phyloP scores from a whole-genome alignment of 2,888 invertebrate species.

The Beris chalybata region DNA sequence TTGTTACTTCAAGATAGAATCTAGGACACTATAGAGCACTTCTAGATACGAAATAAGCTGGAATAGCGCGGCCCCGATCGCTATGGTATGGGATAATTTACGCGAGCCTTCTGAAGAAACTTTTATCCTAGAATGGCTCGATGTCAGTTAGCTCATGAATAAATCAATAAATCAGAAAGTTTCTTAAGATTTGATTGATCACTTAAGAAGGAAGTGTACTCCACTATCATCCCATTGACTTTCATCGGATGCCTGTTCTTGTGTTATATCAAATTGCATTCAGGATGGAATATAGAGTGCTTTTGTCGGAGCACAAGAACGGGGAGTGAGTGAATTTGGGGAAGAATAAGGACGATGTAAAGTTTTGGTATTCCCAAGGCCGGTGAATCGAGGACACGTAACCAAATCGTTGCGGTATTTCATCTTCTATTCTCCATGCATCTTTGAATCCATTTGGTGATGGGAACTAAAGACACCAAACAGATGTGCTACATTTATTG shows the following conservation, averaged over 20 bases:
- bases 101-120: not conserved
- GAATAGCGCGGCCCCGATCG: no score
- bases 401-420: constrained; percentile 18
- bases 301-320: no score
- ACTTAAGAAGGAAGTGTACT: constrained; percentile 29
- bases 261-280: constrained; percentile 23
- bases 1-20: no score
- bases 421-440: constrained; percentile 16
- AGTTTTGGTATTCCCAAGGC: not conserved
- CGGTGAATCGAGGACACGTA: constrained; percentile 17
- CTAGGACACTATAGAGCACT: no score
- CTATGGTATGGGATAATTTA: no score
- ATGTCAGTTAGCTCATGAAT: constrained; percentile 38
- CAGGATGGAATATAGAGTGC: constrained; percentile 1
- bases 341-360: no score
- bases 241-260: constrained; percentile 2
- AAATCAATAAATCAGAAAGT: constrained; percentile 37
- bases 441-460: constrained; percentile 13
- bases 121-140: constrained; percentile 10
- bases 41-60: no score
- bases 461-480: constrained; percentile 9
- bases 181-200: constrained; percentile 38
- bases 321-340: no score
- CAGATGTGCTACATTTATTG: constrained; percentile 14
- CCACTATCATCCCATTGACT: constrained; percentile 3